Evolutionary conservation across 2,888 invertebrate genomes (phyloP).

Genomic region (Ceramica pisi): DNA sequence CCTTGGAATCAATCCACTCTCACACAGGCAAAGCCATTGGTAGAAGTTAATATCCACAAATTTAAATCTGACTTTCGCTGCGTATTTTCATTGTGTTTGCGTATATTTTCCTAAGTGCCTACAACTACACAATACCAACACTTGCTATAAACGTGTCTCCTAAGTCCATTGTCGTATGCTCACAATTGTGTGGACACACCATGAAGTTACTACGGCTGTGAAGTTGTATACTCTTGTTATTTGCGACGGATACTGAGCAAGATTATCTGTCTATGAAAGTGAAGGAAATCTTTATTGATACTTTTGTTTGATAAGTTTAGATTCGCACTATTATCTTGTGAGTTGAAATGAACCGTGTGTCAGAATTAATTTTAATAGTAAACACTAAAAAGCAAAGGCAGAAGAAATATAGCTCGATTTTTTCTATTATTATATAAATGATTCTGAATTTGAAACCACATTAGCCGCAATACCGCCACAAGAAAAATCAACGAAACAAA

Average conservation of each 20-base stretch:
- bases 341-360: too few relatives aligned
- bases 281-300: background rate
- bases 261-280: background rate
- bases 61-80: background rate
- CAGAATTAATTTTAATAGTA: too few relatives aligned
- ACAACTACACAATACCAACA: background rate
- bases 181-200: constrained; percentile 5
- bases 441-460: too few relatives aligned
- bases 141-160: constrained; percentile 31
- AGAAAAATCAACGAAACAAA: too few relatives aligned
- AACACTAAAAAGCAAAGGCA: too few relatives aligned
- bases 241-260: background rate
- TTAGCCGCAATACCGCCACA: too few relatives aligned
- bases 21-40: too few relatives aligned
- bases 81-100: background rate
- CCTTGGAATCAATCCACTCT: too few relatives aligned
- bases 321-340: background rate
- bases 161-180: constrained; percentile 21
- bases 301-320: background rate
- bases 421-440: too few relatives aligned
- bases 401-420: too few relatives aligned
- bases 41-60: background rate
- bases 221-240: constrained; percentile 1
- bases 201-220: background rate
- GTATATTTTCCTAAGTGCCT: background rate